Percentiles rank a stretch among this genome's conserved stretches.
Evolutionary conservation across 2,888 invertebrate species (phyloP).

Genomic region (Endomychus coccineus): DNA sequence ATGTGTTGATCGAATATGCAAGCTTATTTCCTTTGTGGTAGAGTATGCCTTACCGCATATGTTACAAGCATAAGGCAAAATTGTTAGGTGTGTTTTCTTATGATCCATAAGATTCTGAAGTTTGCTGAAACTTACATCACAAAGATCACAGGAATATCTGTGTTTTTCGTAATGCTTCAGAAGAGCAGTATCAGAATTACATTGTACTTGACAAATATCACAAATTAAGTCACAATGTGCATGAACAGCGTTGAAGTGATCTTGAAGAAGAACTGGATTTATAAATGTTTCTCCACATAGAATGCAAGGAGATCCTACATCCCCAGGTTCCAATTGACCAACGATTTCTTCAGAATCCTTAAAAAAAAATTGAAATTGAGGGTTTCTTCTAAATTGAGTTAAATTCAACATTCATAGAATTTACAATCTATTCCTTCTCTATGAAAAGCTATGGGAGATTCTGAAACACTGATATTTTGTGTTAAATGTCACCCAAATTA

Average conservation of each 20-base stretch:
- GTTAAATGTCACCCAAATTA: too few relatives aligned
- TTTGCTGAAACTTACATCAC: slow-evolving; percentile 21
- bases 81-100: slow-evolving; percentile 12
- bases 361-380: too few relatives aligned
- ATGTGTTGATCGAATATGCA: slow-evolving; percentile 32
- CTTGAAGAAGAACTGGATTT: slow-evolving; percentile 9
- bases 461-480: too few relatives aligned
- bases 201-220: slow-evolving; percentile 22
- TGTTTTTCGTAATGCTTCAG: slow-evolving; percentile 23
- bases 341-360: slow-evolving; percentile 9
- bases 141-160: slow-evolving; percentile 23
- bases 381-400: too few relatives aligned
- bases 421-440: too few relatives aligned
- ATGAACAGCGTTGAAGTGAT: slow-evolving; percentile 13
- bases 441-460: too few relatives aligned
- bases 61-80: slow-evolving; percentile 33
- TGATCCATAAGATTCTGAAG: slow-evolving; percentile 11
- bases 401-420: too few relatives aligned
- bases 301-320: slow-evolving; percentile 7
- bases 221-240: slow-evolving; percentile 19
- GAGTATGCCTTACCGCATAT: slow-evolving; percentile 36
- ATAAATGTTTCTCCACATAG: slow-evolving; percentile 12
- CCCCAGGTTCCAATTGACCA: not conserved
- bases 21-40: slow-evolving; percentile 32
- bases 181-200: slow-evolving; percentile 20